Evolutionary conservation across 2,113 vertebrate species (phyloP).

Genomic region (Tychaedon coryphoeus): DNA sequence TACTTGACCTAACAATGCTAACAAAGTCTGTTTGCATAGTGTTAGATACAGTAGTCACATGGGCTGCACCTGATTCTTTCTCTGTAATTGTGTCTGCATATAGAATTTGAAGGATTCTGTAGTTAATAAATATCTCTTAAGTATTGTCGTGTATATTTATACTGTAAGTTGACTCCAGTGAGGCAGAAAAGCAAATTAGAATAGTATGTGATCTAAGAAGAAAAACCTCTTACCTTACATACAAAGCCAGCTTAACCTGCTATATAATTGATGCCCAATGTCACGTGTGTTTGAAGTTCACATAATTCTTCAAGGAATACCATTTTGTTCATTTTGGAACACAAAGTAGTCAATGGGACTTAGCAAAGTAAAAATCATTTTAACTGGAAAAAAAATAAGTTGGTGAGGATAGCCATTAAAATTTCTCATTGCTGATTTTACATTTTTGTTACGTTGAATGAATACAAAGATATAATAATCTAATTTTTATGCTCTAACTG

Average conservation of each 20-base stretch:
- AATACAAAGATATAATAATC: background rate
- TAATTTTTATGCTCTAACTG: background rate
- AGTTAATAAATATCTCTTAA: background rate
- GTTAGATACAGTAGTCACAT: background rate
- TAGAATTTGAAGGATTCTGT: background rate
- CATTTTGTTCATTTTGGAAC: background rate
- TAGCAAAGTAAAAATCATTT: background rate
- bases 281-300: background rate
- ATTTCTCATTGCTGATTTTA: background rate
- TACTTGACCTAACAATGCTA: background rate
- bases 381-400: background rate
- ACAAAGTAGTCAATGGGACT: background rate
- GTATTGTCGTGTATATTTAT: background rate
- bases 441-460: background rate
- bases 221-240: rapidly evolving
- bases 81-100: background rate
- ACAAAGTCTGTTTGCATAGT: background rate
- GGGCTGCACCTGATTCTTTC: background rate
- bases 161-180: background rate
- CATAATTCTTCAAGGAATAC: background rate
- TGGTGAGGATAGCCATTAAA: background rate
- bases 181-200: background rate
- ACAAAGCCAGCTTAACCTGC: background rate
- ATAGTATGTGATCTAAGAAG: background rate
- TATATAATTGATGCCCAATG: background rate